Conservation (phyloP, 2,888 invertebrate genomes). For the Ceriagrion tenellum region DNA sequence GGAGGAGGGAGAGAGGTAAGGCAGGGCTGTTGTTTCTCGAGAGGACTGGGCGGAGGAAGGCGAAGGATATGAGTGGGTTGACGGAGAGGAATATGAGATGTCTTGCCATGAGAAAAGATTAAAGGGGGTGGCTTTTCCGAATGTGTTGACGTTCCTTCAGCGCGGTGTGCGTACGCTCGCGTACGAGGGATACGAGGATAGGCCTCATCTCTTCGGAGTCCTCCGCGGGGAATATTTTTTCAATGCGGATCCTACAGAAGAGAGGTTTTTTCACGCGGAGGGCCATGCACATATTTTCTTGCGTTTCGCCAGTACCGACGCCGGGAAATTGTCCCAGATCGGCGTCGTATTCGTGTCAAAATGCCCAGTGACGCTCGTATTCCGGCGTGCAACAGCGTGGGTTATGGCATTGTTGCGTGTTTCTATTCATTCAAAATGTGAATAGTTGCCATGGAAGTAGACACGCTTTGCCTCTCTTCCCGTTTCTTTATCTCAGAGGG, state of each 20-base stretch:
- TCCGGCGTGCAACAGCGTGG: too few relatives aligned
- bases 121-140: not conserved
- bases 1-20: too few relatives aligned
- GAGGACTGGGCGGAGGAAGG: not conserved
- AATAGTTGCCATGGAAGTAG: not conserved
- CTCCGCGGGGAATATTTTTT: not conserved
- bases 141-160: not conserved
- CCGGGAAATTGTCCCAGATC: not conserved
- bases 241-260: not conserved
- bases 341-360: not conserved
- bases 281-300: not conserved
- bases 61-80: slow-evolving; percentile 1
- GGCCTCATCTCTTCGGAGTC: not conserved
- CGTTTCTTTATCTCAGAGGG: not conserved
- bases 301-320: not conserved
- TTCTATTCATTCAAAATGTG: not conserved
- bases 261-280: not conserved
- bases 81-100: not conserved
- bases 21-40: slow-evolving; percentile 15
- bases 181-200: not conserved
- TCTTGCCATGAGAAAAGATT: not conserved
- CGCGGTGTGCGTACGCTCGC: not conserved
- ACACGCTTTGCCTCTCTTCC: not conserved
- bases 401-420: not conserved
- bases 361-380: not conserved